A percentile compares a stretch with the other conserved stretches of the same genome.
Evolutionary conservation across 2,888 invertebrate species (phyloP).

Genomic region (Heteromyza rotundicornis): DNA sequence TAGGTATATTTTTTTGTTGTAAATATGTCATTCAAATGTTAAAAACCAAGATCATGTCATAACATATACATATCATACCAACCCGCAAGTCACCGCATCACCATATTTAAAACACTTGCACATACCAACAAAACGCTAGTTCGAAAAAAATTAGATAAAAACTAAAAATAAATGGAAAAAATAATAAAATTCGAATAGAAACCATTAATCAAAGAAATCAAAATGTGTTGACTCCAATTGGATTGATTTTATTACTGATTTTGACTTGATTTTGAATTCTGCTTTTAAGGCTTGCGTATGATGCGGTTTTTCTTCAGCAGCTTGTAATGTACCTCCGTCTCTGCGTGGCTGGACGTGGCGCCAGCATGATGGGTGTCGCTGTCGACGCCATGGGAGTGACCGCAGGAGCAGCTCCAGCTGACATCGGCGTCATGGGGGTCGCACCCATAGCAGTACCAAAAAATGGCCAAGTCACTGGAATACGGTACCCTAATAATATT

Average conservation of each 20-base stretch:
- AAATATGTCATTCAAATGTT: no score
- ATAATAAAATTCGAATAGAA: no score
- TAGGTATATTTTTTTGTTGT: no score
- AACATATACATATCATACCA: no score
- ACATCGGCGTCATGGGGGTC: constrained; percentile 54
- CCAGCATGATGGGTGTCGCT: constrained; percentile 69
- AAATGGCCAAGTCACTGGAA: constrained; percentile 81
- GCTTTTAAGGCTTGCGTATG: constrained; percentile 48
- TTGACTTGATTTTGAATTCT: constrained; percentile 52
- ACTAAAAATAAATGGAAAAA: no score
- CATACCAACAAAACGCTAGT: neutral
- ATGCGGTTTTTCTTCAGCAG: constrained; percentile 12
- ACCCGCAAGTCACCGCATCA: constrained; percentile 18
- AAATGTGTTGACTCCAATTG: neutral
- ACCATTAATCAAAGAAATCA: no score
- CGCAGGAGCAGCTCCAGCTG: constrained; percentile 59
- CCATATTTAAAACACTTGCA: constrained; percentile 11
- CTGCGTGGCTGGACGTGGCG: constrained; percentile 75
- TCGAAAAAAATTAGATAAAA: no score
- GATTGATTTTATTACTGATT: constrained; percentile 3
- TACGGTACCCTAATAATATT: constrained; percentile 72
- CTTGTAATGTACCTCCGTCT: constrained; percentile 71
- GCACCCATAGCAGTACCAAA: constrained; percentile 65
- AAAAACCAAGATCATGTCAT: no score
- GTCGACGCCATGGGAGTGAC: constrained; percentile 57